Conservation (phyloP, 1,140 invertebrate genomes). For the Radopholus similis region DNA sequence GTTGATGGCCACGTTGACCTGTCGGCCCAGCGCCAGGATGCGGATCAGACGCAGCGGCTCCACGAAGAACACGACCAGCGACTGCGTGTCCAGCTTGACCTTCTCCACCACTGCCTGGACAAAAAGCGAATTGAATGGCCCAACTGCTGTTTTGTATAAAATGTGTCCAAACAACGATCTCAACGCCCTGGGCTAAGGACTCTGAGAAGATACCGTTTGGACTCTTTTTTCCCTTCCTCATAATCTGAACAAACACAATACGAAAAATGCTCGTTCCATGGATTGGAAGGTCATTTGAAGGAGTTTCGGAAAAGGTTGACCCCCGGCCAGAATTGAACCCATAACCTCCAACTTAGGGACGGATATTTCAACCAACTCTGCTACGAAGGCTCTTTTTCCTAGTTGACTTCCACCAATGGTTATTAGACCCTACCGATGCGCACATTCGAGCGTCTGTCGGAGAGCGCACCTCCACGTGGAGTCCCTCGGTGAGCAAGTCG, state of each 20-base stretch:
- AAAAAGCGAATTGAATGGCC: not conserved
- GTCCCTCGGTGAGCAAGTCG: conserved; percentile 12
- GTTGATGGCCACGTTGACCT: conserved; percentile 21
- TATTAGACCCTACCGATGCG: conserved; percentile 20
- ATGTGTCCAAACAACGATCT: conserved; percentile 11
- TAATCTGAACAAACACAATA: conserved; percentile 8
- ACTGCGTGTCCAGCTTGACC: not conserved
- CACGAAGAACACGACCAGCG: conserved; percentile 17
- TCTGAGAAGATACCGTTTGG: conserved; percentile 11
- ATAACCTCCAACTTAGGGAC: no score
- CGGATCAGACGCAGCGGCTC: conserved; percentile 15
- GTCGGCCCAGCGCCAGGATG: not conserved
- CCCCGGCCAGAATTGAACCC: no score
- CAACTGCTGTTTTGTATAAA: not conserved
- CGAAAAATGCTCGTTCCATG: not conserved
- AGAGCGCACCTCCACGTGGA: conserved; percentile 27
- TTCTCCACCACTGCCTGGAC: conserved; percentile 17
- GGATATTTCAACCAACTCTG: not conserved
- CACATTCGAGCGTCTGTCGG: conserved; percentile 3
- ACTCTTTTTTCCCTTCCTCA: conserved; percentile 7
- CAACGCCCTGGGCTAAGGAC: not conserved
- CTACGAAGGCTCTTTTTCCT: no score
- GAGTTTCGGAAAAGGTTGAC: no score
- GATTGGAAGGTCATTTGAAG: not conserved
- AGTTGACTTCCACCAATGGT: not conserved